Conservation (phyloP, 2,888 invertebrate genomes). For the Sepiola atlantica region DNA sequence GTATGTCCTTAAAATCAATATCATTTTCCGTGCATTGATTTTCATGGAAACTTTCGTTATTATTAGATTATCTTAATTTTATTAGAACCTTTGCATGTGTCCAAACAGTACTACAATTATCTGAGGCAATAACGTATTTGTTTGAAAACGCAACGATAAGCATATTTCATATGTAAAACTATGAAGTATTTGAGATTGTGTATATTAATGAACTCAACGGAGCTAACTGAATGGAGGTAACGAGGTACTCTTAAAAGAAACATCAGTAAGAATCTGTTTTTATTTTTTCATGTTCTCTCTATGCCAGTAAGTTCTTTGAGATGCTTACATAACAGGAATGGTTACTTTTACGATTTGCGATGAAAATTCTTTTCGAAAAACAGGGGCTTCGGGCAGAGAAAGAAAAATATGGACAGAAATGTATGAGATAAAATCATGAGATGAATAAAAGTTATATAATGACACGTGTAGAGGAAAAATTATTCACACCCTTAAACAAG, state of each 20-base stretch:
- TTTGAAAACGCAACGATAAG: not conserved
- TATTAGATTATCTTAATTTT: too few species aligned
- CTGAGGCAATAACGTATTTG: not conserved
- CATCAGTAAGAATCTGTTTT: not conserved
- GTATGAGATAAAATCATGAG: too few species aligned
- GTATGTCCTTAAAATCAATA: too few species aligned
- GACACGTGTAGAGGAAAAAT: too few species aligned
- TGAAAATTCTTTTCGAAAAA: not conserved
- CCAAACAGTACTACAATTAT: not conserved
- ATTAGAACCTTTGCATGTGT: not conserved
- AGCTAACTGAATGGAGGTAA: not conserved
- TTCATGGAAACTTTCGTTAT: too few species aligned
- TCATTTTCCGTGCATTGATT: too few species aligned
- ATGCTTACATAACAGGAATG: not conserved
- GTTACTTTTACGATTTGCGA: not conserved
- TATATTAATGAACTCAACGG: not conserved
- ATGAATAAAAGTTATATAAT: too few species aligned
- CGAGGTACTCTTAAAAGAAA: not conserved
- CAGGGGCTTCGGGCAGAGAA: too few species aligned
- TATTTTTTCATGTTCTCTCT: not conserved
- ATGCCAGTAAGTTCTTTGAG: not conserved
- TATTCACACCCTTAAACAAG: too few species aligned
- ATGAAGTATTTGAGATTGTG: not conserved
- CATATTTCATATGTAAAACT: not conserved
- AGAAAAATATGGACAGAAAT: too few species aligned